Conservation (phyloP, 2,113 vertebrate species). For the Miniopterus natalensis region DNA sequence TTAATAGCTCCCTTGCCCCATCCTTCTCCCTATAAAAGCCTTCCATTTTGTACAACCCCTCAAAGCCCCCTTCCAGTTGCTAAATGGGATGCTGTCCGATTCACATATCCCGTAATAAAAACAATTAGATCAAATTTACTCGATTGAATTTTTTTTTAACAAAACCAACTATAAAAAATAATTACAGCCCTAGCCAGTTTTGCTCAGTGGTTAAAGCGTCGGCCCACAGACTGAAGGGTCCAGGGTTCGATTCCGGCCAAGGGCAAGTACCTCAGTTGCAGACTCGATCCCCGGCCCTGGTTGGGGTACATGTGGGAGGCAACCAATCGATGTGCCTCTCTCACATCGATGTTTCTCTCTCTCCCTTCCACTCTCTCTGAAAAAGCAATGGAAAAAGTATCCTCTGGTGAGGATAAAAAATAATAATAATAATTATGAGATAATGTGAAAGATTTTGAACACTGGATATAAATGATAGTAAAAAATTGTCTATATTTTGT, state of each 20-base stretch:
- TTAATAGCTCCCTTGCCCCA: not conserved
- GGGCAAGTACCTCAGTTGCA: too few relatives aligned
- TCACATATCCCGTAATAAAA: not conserved
- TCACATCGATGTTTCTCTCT: too few relatives aligned
- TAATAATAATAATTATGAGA: not conserved
- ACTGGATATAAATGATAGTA: not conserved
- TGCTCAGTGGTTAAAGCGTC: too few relatives aligned
- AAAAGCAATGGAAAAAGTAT: too few relatives aligned
- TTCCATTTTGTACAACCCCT: not conserved
- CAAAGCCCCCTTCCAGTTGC: not conserved
- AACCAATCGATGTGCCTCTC: too few relatives aligned
- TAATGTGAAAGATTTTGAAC: not conserved
- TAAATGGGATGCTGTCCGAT: not conserved
- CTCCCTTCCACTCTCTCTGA: too few relatives aligned
- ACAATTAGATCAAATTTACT: not conserved
- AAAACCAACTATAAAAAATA: not conserved
- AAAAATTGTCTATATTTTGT: slow-evolving; percentile 2
- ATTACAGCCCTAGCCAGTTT: too few relatives aligned
- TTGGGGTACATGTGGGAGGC: too few relatives aligned
- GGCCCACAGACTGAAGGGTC: too few relatives aligned
- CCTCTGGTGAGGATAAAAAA: too few relatives aligned
- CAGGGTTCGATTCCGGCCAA: too few relatives aligned
- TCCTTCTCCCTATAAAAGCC: not conserved
- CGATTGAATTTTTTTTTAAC: not conserved
- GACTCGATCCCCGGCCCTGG: too few relatives aligned